These are phyloP conservation scores for Blastomussa wellsi DNA, from an alignment of 92 coral and sea anemone genomes.

Conservation along the genomic window DNA sequence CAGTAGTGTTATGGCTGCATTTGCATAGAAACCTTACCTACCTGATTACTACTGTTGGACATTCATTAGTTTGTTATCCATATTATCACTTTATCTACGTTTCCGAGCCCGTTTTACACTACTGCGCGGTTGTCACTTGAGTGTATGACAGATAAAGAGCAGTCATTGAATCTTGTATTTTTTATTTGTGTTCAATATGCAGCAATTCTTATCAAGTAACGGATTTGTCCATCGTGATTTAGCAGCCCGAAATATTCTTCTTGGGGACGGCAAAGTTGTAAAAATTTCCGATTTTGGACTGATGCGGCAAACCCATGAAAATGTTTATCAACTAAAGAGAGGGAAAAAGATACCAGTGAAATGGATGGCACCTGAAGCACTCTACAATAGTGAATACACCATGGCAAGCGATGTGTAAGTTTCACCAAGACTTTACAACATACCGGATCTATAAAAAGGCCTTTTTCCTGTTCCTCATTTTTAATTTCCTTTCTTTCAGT, in stretches of 20 bases:
- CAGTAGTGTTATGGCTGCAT: no score
- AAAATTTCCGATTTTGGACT: conserved; percentile 10
- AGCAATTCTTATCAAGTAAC: background rate
- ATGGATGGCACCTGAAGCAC: background rate
- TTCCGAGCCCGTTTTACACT: no score
- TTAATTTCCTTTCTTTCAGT: no score
- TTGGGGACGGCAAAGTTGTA: conserved; percentile 3
- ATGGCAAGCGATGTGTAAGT: background rate
- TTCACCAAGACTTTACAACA: background rate
- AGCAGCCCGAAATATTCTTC: conserved; percentile 4
- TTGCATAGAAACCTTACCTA: no score
- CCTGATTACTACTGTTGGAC: no score
- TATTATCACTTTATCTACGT: no score
- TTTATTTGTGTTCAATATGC: background rate
- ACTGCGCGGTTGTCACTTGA: no score
- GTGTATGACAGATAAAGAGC: no score
- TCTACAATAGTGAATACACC: conserved; percentile 6
- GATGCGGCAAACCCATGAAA: conserved; percentile 1
- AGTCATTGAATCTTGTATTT: no score
- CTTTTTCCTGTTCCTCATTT: no score
- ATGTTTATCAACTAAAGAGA: background rate
- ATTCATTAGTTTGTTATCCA: no score
- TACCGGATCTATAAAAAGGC: background rate
- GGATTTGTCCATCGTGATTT: conserved; percentile 14
- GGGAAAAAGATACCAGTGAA: background rate